phyloP scores from a whole-genome alignment of 2,888 invertebrate genomes.

The Drosophila peninsularis region DNA sequence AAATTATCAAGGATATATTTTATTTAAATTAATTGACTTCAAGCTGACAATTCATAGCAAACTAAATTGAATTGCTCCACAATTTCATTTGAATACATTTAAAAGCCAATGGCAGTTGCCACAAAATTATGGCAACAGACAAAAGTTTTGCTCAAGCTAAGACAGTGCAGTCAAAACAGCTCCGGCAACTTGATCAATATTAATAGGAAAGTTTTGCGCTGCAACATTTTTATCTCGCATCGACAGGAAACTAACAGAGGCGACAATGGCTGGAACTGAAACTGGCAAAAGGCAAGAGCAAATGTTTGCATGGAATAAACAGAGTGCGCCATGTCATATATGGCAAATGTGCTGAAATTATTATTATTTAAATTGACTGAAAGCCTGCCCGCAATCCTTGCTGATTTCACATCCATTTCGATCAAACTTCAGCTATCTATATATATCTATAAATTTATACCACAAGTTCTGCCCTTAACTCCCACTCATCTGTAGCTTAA shows the following conservation, averaged over 20 bases:
- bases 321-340: background rate
- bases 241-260: slow-evolving; percentile 8
- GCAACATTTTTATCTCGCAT: slow-evolving; percentile 9
- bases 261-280: background rate
- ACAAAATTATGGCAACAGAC: background rate
- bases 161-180: background rate
- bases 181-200: slow-evolving; percentile 2
- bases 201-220: slow-evolving; percentile 10
- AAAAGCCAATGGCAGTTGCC: background rate
- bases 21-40: background rate
- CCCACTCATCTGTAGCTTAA: background rate
- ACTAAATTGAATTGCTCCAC: background rate
- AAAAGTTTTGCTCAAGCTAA: background rate
- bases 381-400: no score
- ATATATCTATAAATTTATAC: background rate
- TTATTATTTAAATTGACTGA: no score
- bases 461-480: background rate
- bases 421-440: background rate
- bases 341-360: background rate
- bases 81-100: background rate
- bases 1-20: background rate
- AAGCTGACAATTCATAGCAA: background rate
- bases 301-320: no score
- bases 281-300: no score
- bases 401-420: no score